Base-by-base conservation (phyloP, 2,113 vertebrate species). In the Pelecanus crispus region DNA sequence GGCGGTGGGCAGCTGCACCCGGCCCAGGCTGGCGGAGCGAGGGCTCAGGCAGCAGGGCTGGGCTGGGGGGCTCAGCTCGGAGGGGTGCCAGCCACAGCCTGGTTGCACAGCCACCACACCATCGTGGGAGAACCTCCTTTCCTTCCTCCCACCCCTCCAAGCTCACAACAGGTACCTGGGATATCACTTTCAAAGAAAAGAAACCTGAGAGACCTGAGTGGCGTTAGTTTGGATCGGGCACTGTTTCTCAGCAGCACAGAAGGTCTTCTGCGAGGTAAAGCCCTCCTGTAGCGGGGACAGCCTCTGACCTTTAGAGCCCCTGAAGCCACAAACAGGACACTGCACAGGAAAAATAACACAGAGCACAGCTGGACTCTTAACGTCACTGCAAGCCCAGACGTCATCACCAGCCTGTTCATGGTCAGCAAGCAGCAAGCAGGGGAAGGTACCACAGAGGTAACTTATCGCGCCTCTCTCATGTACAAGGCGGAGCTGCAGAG, bases 21-120 rank as follows among this genome's bases (percentile, higher is more conserved):
- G 67, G 62, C 1, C 4, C 81, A 24, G 53, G 18, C 32, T 55
- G 7, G 42, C 2, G 4, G 80, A 50, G 26, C 31, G 32, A 56
- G 29, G 0, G 3, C 25, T 79, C 50, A 7, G 38, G 67, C 49
- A 50, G 58, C 52, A 31, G 0, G 5, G 70, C 56, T 0, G 0
- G 45, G 50, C 25, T 49, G 65, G 56, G 13, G 62, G 62, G 42
- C 52, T 71, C 53, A 11, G 52, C 62, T 61, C 15, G 0, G 3
- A 13, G 66, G 32, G 10, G 24, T 12, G 44, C 63, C 79, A 77
- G 58, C 38, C 21, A 2, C 45, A 72, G 65, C 44, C 44, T 2
- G 3, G 24, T 63, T 42, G 53, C 63, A 50, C 44, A 66, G 49
- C 38, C 20, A 3, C 34, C 16, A 21, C n/a, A 13, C 18, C 1